Evolutionary conservation across 2,113 vertebrate species (phyloP), one percentile per base, ranked within the genome.

Genomic region (Oriolus oriolus): DNA sequence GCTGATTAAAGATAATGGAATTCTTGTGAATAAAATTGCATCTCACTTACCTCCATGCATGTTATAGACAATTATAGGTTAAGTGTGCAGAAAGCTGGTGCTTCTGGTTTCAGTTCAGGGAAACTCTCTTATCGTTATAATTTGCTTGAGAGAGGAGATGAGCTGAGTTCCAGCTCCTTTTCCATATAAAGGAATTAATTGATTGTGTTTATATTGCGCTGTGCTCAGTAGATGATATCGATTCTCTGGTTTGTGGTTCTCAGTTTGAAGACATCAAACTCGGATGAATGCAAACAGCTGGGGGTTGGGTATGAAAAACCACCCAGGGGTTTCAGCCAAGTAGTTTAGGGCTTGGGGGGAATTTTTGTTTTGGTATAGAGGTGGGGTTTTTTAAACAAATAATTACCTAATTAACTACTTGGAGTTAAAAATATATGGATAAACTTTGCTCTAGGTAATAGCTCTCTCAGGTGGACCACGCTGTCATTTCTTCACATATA

Each of bases 171-270:
- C 89, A 79, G 47, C 57, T 87, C 81, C 41, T 96, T 89, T 82
- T 83, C 81, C 66, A 57, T 69, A 95, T 45, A 93, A 96, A 94
- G 87, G 69, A 89, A 89, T 91, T 91, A 96, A 93, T 84, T 89
- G 65, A 76, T 89, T 79, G 77, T 56, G 60, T 92, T 95, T 87
- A 89, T 81, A 44, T 56, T 87, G 50, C 20, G 10, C 85, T 63
- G 63, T 85, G 69, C 74, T 94, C 76, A 37, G 65, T 66, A 89
- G 75, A 71, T 64, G 44, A 57, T 89, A 87, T 76, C 8, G 22
- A 49, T 89, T 93, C 95, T 64, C 73, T 50, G 41, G 86, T 84
- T 92, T 79, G 52, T 69, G 81, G 61, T 31, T 95, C 89, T 87
- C 64, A 35, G 57, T 78, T 82, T 95, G 90, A 66, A 84, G 90